Evolutionary conservation across 2,113 vertebrate genomes (phyloP).

Genomic region (Corythaixoides concolor): DNA sequence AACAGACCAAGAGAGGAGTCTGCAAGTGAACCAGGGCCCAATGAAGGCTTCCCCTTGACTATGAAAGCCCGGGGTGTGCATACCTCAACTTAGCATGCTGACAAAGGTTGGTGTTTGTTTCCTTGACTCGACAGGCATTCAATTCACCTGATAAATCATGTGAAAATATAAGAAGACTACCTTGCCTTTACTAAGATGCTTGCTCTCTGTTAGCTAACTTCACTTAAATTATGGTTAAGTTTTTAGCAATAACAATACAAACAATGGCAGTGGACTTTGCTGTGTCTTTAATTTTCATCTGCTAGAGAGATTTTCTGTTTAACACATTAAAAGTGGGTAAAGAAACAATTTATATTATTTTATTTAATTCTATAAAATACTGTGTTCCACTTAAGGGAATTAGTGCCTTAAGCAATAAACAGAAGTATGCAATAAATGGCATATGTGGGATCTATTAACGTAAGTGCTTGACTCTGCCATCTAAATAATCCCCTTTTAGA

Average conservation of each 20-base stretch:
- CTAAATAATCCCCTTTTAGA: background rate
- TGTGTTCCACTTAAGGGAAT: constrained; percentile 46
- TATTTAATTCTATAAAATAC: constrained; percentile 51
- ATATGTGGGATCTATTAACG: constrained; percentile 60
- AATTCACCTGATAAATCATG: background rate
- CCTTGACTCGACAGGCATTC: background rate
- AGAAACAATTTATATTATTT: constrained; percentile 35
- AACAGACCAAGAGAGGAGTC: background rate
- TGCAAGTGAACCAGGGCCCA: background rate
- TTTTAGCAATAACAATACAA: background rate
- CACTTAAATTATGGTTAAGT: background rate
- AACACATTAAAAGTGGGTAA: constrained; percentile 10
- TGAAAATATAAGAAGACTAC: background rate
- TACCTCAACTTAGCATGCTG: background rate
- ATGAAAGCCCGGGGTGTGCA: background rate
- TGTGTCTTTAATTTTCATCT: background rate
- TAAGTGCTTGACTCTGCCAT: background rate
- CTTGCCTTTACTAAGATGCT: background rate
- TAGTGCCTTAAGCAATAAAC: constrained; percentile 53
- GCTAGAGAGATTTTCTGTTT: constrained; percentile 14
- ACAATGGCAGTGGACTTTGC: rapidly evolving
- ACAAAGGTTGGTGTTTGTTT: background rate
- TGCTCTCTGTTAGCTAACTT: background rate
- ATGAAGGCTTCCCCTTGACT: background rate
- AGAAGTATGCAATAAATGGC: constrained; percentile 59